A percentile compares a stretch with the other conserved stretches of the same genome.
Conservation (phyloP, 2,888 invertebrate species). For the Uropetala carovei region DNA sequence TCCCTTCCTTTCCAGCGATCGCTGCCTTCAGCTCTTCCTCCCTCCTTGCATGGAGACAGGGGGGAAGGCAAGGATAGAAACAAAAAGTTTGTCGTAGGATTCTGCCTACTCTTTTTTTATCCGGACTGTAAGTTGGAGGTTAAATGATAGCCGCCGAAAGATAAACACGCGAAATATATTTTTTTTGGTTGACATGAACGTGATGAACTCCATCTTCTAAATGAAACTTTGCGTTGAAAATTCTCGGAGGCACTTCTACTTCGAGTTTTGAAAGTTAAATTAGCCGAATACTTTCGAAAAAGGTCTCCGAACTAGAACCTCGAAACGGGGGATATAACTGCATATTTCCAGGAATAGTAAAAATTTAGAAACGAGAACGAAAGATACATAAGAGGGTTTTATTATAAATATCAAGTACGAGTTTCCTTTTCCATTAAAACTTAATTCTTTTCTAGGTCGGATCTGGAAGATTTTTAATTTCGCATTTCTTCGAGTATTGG, state of each 20-base stretch:
- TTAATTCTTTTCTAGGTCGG: no score
- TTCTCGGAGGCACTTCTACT: not conserved
- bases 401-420: no score
- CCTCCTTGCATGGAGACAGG: not conserved
- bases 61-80: not conserved
- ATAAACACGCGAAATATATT: not conserved
- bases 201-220: slow-evolving; percentile 14
- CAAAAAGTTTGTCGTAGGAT: not conserved
- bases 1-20: not conserved
- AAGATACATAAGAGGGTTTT: no score
- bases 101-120: not conserved
- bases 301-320: not conserved
- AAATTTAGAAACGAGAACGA: no score
- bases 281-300: not conserved
- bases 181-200: slow-evolving; percentile 2
- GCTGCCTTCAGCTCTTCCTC: not conserved
- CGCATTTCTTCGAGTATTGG: no score
- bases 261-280: slow-evolving; percentile 20
- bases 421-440: no score
- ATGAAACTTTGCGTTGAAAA: not conserved
- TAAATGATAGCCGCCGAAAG: slow-evolving; percentile 16
- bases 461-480: no score
- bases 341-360: no score
- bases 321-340: no score
- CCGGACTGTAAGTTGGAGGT: not conserved